Conservation (phyloP, 2,797 vertebrate species). For the Coilia nasus region DNA sequence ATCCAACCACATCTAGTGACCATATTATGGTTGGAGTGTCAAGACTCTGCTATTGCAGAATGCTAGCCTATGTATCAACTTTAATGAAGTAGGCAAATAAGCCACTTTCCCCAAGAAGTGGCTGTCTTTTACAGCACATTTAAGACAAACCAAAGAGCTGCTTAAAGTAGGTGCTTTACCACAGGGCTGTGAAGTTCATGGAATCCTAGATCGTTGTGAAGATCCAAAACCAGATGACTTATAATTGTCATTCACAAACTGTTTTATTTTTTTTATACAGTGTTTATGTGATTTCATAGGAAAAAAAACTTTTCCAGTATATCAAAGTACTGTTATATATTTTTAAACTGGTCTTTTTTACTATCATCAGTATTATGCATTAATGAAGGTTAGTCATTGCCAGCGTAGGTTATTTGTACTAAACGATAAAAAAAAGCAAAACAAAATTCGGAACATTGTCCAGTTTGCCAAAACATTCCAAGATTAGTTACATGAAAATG, state of each 20-base stretch:
- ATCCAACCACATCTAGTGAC: too few species aligned
- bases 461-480: slow-evolving; percentile 2
- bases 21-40: too few species aligned
- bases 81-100: too few species aligned
- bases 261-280: not conserved
- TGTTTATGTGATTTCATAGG: not conserved
- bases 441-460: not conserved
- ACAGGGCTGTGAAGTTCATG: not conserved
- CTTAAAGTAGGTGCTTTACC: slow-evolving; percentile 6
- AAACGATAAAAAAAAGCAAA: not conserved
- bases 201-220: not conserved
- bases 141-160: slow-evolving; percentile 18
- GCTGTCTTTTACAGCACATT: not conserved
- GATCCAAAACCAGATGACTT: not conserved
- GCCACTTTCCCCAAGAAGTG: too few species aligned
- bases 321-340: not conserved
- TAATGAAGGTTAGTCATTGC: not conserved
- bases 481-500: not conserved
- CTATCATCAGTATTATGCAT: slow-evolving; percentile 8
- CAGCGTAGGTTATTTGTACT: not conserved
- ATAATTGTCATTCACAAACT: not conserved
- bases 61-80: too few species aligned
- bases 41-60: too few species aligned
- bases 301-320: not conserved
- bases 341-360: not conserved